A percentile compares a stretch with the other conserved stretches of the same genome.
Conservation (phyloP, 1,140 invertebrate species). For the Drusus annulatus region DNA sequence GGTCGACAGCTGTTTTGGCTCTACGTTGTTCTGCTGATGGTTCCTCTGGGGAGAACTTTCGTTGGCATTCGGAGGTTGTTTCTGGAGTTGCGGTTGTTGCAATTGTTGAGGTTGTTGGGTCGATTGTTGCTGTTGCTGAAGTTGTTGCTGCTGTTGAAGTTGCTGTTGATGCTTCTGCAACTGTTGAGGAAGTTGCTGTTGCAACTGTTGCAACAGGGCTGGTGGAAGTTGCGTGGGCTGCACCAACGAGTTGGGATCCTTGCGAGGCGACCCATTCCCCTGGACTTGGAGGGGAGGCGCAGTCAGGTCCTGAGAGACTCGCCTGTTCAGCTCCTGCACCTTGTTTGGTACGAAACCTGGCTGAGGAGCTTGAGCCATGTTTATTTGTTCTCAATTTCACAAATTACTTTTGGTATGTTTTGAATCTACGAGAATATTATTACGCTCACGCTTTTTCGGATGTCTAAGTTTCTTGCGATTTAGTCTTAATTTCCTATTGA, state of each 20-base stretch:
- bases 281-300: slow-evolving; percentile 57
- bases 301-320: slow-evolving; percentile 64
- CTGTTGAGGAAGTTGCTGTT: not conserved
- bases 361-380: slow-evolving; percentile 67
- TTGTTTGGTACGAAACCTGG: slow-evolving; percentile 69
- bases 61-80: slow-evolving; percentile 51
- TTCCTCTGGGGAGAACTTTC: slow-evolving; percentile 55
- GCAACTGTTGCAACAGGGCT: not conserved
- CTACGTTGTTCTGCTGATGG: slow-evolving; percentile 33
- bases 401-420: slow-evolving; percentile 1
- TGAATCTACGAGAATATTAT: no score
- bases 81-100: slow-evolving; percentile 43
- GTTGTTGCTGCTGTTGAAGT: not conserved
- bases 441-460: no score
- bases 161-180: slow-evolving; percentile 57
- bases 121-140: slow-evolving; percentile 39
- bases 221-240: slow-evolving; percentile 42
- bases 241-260: slow-evolving; percentile 47
- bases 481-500: no score
- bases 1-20: slow-evolving; percentile 51
- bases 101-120: not conserved
- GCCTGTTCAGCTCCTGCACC: slow-evolving; percentile 66
- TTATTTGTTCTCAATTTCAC: not conserved
- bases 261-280: slow-evolving; percentile 47
- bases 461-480: no score